Evolutionary conservation across 1,140 invertebrate species (phyloP).

Genomic region (Mamestra configurata): DNA sequence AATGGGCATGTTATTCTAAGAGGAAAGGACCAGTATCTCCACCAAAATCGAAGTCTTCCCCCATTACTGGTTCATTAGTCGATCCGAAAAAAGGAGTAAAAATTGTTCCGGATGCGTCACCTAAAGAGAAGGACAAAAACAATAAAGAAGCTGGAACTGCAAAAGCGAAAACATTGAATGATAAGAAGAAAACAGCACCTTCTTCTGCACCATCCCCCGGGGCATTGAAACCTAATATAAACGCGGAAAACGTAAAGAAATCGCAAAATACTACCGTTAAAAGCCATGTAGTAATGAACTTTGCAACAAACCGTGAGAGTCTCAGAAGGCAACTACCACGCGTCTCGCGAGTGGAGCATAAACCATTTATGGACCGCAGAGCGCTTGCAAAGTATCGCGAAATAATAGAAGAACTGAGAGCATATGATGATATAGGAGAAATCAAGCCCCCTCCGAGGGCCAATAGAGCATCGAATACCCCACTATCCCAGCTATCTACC

Average conservation of each 20-base stretch:
- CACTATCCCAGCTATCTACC: constrained; percentile 61
- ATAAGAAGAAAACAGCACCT: constrained; percentile 36
- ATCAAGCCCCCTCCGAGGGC: constrained; percentile 67
- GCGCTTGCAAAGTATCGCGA: constrained; percentile 75
- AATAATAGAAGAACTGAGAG: constrained; percentile 74
- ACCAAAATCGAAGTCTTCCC: constrained; percentile 69
- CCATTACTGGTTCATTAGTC: constrained; percentile 50
- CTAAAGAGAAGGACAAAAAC: neutral
- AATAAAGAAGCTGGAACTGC: neutral
- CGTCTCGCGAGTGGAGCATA: constrained; percentile 39
- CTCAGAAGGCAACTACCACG: constrained; percentile 52
- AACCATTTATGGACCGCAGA: constrained; percentile 59
- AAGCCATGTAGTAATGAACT: constrained; percentile 69
- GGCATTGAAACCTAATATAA: constrained; percentile 53
- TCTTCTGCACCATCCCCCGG: constrained; percentile 17
- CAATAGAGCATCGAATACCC: constrained; percentile 78
- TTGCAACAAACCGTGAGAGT: constrained; percentile 62
- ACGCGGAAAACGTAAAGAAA: neutral
- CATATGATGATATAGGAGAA: constrained; percentile 71
- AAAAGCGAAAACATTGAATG: constrained; percentile 50
- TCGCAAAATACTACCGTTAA: constrained; percentile 63
- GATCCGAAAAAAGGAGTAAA: constrained; percentile 49
- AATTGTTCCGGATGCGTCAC: neutral
- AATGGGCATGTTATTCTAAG: constrained; percentile 79
- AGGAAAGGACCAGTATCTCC: constrained; percentile 56